Conservation (phyloP, 2,113 vertebrate species). For the Opisthocomus hoazin region DNA sequence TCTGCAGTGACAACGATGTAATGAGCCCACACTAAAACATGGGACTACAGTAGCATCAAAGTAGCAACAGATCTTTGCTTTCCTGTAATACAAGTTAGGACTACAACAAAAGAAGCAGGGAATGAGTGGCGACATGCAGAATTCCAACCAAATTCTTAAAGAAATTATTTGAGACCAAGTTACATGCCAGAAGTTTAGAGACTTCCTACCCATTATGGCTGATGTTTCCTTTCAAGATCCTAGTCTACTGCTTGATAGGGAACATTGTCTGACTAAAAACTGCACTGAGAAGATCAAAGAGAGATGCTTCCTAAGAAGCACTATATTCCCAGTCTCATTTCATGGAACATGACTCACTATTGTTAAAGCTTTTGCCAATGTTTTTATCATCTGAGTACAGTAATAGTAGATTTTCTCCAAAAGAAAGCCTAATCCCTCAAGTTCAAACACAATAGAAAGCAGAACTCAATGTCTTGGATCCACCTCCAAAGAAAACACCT, state of each 20-base stretch:
- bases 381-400: constrained; percentile 19
- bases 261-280: background rate
- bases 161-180: background rate
- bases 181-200: background rate
- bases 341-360: constrained; percentile 36
- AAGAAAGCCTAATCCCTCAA: constrained; percentile 13
- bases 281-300: constrained; percentile 39
- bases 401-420: constrained; percentile 7
- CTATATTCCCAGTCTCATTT: constrained; percentile 5
- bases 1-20: background rate
- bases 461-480: constrained; percentile 14
- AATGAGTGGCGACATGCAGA: background rate
- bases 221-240: background rate
- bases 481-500: constrained; percentile 53
- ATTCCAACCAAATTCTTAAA: background rate
- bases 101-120: background rate
- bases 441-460: constrained; percentile 32
- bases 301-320: constrained; percentile 22
- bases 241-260: background rate
- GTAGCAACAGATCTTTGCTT: background rate
- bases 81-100: background rate
- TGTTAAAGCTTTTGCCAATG: constrained; percentile 45
- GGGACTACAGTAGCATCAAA: background rate
- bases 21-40: background rate
- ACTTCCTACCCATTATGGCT: background rate